These are phyloP conservation scores for Liasis olivaceus DNA, from an alignment of 2,797 vertebrate species.

Conservation along the genomic window DNA sequence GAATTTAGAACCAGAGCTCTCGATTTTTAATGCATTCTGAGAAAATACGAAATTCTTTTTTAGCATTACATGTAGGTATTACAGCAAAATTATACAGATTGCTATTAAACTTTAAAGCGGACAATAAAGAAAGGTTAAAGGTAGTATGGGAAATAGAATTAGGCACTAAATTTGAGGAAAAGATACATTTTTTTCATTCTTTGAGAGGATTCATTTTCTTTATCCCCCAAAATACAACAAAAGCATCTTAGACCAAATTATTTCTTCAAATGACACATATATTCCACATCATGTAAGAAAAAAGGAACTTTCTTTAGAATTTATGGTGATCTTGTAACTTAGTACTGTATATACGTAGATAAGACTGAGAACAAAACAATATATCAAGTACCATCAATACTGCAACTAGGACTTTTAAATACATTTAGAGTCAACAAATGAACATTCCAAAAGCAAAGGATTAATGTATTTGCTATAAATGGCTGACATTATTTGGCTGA, in stretches of 20 bases:
- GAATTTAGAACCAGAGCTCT: neutral
- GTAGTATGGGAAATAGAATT: neutral
- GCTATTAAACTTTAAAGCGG: neutral
- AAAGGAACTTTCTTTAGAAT: neutral
- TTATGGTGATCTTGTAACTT: neutral
- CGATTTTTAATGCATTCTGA: neutral
- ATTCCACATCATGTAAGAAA: neutral
- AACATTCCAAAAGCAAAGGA: neutral
- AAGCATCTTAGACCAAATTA: neutral
- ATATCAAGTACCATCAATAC: neutral
- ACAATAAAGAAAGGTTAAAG: neutral
- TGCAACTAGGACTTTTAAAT: neutral
- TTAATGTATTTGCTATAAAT: neutral
- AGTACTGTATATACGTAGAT: neutral
- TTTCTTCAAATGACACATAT: neutral
- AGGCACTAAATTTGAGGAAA: neutral
- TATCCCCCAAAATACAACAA: neutral
- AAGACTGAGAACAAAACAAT: neutral
- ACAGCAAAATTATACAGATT: neutral
- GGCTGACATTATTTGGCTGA: neutral
- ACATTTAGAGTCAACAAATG: neutral
- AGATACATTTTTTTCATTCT: neutral
- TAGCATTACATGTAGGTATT: neutral
- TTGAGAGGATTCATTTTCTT: neutral
- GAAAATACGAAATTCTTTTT: neutral